Base-by-base conservation (phyloP, 2,113 vertebrate species). In the Lichenostomus cassidix region DNA sequence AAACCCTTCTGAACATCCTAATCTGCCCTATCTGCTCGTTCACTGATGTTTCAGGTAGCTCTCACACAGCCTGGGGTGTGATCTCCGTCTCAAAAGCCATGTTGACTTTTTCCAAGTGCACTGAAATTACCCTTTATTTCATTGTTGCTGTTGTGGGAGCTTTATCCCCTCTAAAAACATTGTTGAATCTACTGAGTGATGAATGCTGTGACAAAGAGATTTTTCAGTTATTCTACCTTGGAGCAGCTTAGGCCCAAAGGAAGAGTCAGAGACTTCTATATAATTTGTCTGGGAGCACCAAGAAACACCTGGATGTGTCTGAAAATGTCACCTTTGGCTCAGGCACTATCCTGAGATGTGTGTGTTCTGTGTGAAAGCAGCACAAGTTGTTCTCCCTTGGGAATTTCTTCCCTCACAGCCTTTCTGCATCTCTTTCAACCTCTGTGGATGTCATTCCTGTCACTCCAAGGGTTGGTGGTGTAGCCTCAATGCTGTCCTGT, bases 271-370 rank as follows among this genome's bases (percentile, higher is more conserved):
- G 56, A 11, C 50, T 47, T 60, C 0, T 37, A 29, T 27, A 3
- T 28, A 20, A n/a, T 60, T 86, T 60, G 37, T 16, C n/a, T 44
- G 59, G 37, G 50, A 69, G 37, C 41, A 49, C 31, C 46, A 58
- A 53, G 55, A 60, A 69, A 59, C 46, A 77, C 37, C 31, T 62
- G 63, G 12, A 18, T 4, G 1, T 6, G 2, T 50, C 70, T 68
- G 9, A 69, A 87, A 78, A 62, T 2, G 17, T 31, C 18, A 0
- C 20, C 21, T 74, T 70, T 78, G 56, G n/a, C 42, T 83, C 28
- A 5, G 13, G 12, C 2, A 1, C 49, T 82, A 41, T 28, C 0
- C 0, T 59, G 67, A 41, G 37, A 28, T 31, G 23, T 14, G 1
- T 4, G 25, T 3, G 7, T 67, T 65, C 69, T 37, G 12, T 37